Percentiles rank a stretch among this genome's conserved stretches.
These are phyloP conservation scores for Colletes collaris DNA, from an alignment of 2,888 invertebrate genomes.

Conservation along the genomic window DNA sequence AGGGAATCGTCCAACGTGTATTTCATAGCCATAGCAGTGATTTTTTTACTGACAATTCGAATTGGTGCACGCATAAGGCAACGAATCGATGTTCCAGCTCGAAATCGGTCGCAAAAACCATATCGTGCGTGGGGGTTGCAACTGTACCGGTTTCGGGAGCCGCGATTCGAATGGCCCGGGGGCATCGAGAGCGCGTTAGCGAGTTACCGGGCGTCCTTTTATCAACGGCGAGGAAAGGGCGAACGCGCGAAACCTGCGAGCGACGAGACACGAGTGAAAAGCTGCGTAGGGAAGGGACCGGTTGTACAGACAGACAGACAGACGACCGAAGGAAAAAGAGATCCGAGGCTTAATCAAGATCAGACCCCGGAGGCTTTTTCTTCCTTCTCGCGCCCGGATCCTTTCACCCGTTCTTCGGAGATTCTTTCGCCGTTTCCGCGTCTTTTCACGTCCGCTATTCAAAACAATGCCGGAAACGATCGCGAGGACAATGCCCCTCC, in stretches of 20 bases:
- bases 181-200: slow-evolving; percentile 5
- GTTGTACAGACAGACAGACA: slow-evolving; percentile 20
- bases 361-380: slow-evolving; percentile 66
- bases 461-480: slow-evolving; percentile 73
- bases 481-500: slow-evolving; percentile 70
- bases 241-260: slow-evolving; percentile 1
- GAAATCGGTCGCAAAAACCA: no score
- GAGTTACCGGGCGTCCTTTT: not conserved
- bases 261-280: not conserved
- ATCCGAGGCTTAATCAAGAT: slow-evolving; percentile 77
- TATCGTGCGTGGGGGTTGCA: no score
- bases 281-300: slow-evolving; percentile 12
- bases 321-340: slow-evolving; percentile 42
- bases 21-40: no score
- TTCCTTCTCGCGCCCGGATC: slow-evolving; percentile 27
- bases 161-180: not conserved
- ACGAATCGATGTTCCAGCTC: no score
- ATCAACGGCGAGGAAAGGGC: not conserved
- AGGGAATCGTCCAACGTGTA: no score
- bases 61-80: no score
- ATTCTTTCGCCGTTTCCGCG: slow-evolving; percentile 47
- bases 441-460: slow-evolving; percentile 40
- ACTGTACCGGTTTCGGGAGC: not conserved
- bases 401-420: slow-evolving; percentile 3
- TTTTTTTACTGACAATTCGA: no score